Percentiles rank a stretch among this genome's conserved stretches.
These are phyloP conservation scores for Colinus virginianus DNA, from an alignment of 2,113 vertebrate species.

Conservation along the genomic window DNA sequence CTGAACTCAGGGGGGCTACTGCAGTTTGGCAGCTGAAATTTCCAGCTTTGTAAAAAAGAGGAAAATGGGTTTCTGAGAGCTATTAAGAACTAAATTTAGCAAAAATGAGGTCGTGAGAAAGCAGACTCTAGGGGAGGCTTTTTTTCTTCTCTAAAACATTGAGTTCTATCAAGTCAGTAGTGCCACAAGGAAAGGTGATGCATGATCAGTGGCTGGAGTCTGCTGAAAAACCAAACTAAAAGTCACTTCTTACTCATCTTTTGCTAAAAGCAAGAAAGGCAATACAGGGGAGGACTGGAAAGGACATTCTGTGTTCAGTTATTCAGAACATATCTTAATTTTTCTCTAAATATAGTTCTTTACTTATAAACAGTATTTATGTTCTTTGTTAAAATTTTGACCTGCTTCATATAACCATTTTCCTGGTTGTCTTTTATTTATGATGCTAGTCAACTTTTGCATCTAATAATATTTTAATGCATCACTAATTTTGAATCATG, in stretches of 20 bases:
- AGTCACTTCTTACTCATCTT: not conserved
- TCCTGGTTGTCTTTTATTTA: not conserved
- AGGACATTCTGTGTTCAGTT: not conserved
- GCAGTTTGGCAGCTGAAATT: not conserved
- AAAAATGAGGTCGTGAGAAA: not conserved
- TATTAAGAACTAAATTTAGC: not conserved
- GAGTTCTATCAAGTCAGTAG: not conserved
- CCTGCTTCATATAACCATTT: not conserved
- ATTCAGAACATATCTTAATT: not conserved
- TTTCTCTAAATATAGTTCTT: not conserved
- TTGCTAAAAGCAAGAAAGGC: not conserved
- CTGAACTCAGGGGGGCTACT: not conserved
- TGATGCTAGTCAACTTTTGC: not conserved
- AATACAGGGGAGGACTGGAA: not conserved
- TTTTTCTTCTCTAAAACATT: not conserved
- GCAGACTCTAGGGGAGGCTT: not conserved
- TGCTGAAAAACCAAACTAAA: not conserved
- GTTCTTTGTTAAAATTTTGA: not conserved
- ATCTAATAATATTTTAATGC: not conserved
- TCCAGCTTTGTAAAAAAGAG: not conserved
- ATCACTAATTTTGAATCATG: not conserved
- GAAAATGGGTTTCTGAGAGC: not conserved
- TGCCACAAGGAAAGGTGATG: not conserved
- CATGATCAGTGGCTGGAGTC: not conserved
- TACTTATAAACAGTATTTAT: not conserved